A percentile compares a stretch with the other conserved stretches of the same genome.
Conservation (phyloP, 2,888 invertebrate genomes). For the Phortica magna region DNA sequence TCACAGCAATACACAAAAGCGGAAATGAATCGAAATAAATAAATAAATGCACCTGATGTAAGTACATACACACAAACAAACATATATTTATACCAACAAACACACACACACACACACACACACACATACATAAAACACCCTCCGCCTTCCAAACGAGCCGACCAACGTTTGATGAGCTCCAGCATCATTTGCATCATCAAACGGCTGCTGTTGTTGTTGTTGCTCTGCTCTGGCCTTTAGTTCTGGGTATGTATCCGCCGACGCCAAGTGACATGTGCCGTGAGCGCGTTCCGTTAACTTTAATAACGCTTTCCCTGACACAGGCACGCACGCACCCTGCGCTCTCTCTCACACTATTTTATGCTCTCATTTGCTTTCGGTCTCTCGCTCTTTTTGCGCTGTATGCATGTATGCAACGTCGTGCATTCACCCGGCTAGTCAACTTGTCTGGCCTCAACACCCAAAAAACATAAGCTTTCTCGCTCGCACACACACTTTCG, state of each 20-base stretch:
- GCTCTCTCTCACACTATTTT: constrained; percentile 1
- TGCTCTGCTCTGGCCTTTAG: constrained; percentile 49
- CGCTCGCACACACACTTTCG: not conserved
- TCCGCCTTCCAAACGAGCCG: not conserved
- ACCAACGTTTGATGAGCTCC: not conserved
- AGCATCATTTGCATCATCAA: constrained; percentile 28
- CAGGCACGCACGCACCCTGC: constrained; percentile 23
- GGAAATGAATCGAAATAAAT: constrained; percentile 75
- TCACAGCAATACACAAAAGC: constrained; percentile 56
- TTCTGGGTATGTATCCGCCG: constrained; percentile 24
- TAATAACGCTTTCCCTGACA: constrained; percentile 5
- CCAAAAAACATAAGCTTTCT: not conserved
- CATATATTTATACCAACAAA: constrained; percentile 8
- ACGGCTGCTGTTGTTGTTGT: constrained; percentile 35
- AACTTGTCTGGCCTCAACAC: constrained; percentile 51
- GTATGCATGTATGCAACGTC: constrained; percentile 37
- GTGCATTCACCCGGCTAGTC: constrained; percentile 55
- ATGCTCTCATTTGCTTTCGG: constrained; percentile 18
- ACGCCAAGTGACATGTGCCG: constrained; percentile 58
- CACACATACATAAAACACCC: constrained; percentile 30
- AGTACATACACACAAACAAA: constrained; percentile 3
- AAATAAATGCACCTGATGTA: constrained; percentile 67
- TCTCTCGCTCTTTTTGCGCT: constrained; percentile 17
- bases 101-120: constrained; percentile 33
- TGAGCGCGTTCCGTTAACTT: constrained; percentile 42